Conservation (phyloP, 2,113 vertebrate species). For the Lagopus muta region DNA sequence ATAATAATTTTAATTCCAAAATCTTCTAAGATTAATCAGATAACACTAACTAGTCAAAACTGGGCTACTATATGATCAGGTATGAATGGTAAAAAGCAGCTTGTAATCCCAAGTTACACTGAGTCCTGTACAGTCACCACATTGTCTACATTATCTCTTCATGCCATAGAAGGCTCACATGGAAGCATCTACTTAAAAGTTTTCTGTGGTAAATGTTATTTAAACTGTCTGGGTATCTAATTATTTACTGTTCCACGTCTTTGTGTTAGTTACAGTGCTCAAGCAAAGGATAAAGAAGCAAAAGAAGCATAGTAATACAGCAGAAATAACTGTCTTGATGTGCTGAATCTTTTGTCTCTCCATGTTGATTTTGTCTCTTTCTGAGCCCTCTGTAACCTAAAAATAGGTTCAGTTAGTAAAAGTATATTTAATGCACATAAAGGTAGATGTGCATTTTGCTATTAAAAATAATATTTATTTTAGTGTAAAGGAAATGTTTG, state of each 20-base stretch:
- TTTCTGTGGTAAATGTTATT: neutral
- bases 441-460: neutral
- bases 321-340: neutral
- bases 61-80: neutral
- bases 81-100: neutral
- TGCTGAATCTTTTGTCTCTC: neutral
- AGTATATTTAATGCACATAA: constrained; percentile 24
- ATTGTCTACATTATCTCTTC: neutral
- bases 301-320: neutral
- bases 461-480: constrained; percentile 45
- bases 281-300: neutral
- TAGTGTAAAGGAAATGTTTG: constrained; percentile 23
- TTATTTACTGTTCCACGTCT: neutral
- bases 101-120: neutral
- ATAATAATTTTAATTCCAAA: neutral
- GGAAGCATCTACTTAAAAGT: neutral
- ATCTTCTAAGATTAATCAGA: neutral
- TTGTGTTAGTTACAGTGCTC: neutral
- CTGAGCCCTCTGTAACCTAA: neutral
- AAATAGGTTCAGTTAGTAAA: neutral
- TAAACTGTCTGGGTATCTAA: neutral
- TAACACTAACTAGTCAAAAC: neutral
- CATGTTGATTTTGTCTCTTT: neutral
- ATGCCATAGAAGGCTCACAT: neutral
- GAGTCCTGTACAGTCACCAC: neutral